A percentile compares a stretch with the other conserved stretches of the same genome.
These are phyloP conservation scores for Taenioides sp. DNA, from an alignment of 2,797 vertebrate species.

Conservation along the genomic window DNA sequence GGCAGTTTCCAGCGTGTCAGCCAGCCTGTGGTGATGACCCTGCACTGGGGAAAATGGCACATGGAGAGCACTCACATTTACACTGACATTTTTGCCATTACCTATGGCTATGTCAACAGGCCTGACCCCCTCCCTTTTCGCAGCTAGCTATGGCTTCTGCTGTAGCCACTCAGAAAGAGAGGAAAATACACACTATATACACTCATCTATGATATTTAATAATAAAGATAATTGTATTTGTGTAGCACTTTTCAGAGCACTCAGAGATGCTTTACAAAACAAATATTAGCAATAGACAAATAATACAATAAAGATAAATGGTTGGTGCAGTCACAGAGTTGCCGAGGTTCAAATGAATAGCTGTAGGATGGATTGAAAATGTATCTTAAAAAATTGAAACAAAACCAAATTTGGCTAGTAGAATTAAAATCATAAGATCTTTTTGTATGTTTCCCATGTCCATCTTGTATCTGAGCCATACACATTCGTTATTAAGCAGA, in stretches of 20 bases:
- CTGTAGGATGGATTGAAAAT: background rate
- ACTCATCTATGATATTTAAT: constrained; percentile 12
- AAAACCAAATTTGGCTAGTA: no score
- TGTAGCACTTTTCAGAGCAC: no score
- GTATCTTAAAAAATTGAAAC: background rate
- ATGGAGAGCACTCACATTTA: constrained; percentile 80
- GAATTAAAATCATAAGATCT: background rate
- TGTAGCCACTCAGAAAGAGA: constrained; percentile 27
- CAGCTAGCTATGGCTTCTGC: constrained; percentile 30
- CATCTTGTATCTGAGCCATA: background rate
- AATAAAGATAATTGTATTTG: no score
- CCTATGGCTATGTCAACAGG: constrained; percentile 81
- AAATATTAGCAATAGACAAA: no score
- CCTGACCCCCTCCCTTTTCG: constrained; percentile 45
- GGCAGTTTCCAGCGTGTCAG: constrained; percentile 73
- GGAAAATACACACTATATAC: no score
- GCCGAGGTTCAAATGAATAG: background rate
- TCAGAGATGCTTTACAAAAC: no score
- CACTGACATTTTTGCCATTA: constrained; percentile 84
- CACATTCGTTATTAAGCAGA: background rate
- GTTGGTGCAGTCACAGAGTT: no score
- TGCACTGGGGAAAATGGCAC: constrained; percentile 75
- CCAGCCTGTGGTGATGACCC: constrained; percentile 78
- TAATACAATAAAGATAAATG: no score
- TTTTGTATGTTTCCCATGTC: background rate